These are phyloP conservation scores for Eueides isabella DNA, from an alignment of 1,140 invertebrate species.

Conservation along the genomic window DNA sequence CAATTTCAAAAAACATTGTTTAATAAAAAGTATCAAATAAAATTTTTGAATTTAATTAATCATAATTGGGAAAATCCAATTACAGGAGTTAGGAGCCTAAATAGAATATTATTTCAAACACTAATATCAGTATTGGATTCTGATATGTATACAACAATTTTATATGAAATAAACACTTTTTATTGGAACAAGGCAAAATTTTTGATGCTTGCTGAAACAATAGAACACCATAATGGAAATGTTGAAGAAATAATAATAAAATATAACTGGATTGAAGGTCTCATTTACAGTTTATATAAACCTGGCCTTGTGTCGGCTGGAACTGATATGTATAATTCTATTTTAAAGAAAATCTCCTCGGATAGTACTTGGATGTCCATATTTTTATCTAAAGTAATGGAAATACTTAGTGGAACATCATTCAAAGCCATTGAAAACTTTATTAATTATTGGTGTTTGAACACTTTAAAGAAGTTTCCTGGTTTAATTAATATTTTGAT, in stretches of 20 bases:
- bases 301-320: constrained; percentile 75
- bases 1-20: constrained; percentile 54
- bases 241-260: constrained; percentile 40
- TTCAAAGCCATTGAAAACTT: constrained; percentile 68
- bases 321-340: constrained; percentile 73
- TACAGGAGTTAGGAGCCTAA: constrained; percentile 72
- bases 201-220: constrained; percentile 73
- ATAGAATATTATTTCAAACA: constrained; percentile 63
- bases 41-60: constrained; percentile 67
- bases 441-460: constrained; percentile 74
- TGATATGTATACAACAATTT: constrained; percentile 47
- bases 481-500: constrained; percentile 49
- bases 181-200: constrained; percentile 81
- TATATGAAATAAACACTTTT: constrained; percentile 66
- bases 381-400: constrained; percentile 54
- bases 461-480: constrained; percentile 74
- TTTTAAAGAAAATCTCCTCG: constrained; percentile 63
- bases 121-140: constrained; percentile 53
- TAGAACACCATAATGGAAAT: constrained; percentile 52
- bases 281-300: constrained; percentile 70
- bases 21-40: constrained; percentile 51
- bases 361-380: constrained; percentile 61
- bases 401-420: constrained; percentile 49
- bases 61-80: constrained; percentile 81
- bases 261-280: constrained; percentile 61